Evolutionary conservation across 2,797 vertebrate genomes (phyloP), one percentile per base, ranked within the genome.

Genomic region (Leontopithecus rosalia): DNA sequence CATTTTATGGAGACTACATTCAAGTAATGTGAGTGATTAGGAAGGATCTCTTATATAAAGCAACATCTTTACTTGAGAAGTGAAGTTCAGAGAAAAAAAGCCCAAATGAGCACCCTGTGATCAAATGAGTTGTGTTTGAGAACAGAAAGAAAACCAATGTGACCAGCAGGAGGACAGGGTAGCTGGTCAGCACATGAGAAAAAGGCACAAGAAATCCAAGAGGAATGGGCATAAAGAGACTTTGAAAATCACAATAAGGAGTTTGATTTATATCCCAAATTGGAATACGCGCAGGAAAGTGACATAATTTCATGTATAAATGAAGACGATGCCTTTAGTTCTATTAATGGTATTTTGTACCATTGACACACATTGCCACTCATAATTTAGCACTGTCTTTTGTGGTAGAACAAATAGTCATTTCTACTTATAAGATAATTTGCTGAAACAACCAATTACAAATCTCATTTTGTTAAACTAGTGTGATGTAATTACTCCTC

Each of bases 381-480:
- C 46, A 46, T 28, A 76, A 30, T 46, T 30, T 57, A 20, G 33
- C 12, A 24, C 36, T 91, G 26, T 79, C 2, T 79, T 92, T 33
- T 94, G 22, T 84, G 64, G 33, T 33, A 77, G 26, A 96, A 88
- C 12, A 36, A 46, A 7, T 22, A n/a, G 30, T 61, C 58, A 61
- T 93, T 91, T 95, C 67, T 75, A n/a, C 83, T 81, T 87, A 41
- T 80, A 72, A 96, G 86, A 64, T 72, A 93, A 50, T n/a, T 81
- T 72, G 26, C 73, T 91, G 75, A 84, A 85, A 43, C 36, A 82
- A 30, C 39, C n/a, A 90, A 26, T 87, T 95, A 85, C 55, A 55
- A 75, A 55, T 50, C 33, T 81, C 77, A 48, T 91, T 95, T 94
- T 92, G 17, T 90, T 76, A 85, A 46, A 75, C 24, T 50, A 36